Percentiles rank a stretch among this genome's conserved stretches.
phyloP scores from a whole-genome alignment of 2,797 vertebrate genomes.

The Enteromius thamalakanensis region DNA sequence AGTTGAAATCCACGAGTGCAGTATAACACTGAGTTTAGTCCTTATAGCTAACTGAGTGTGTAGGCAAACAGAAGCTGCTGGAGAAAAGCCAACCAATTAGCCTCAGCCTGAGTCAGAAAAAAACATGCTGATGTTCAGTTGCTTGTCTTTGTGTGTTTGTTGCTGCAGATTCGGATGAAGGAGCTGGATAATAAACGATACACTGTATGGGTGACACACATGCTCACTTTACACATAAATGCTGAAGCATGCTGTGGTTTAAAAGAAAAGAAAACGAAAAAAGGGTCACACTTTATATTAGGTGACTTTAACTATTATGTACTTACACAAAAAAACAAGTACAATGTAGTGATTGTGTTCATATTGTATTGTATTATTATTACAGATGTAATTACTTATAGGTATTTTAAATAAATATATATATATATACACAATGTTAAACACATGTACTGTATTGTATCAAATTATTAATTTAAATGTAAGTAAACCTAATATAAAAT shows the following conservation, averaged over 20 bases:
- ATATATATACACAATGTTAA: too few relatives aligned
- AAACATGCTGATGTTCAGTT: slow-evolving; percentile 49
- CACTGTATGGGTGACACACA: slow-evolving; percentile 31
- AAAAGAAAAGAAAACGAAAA: neutral
- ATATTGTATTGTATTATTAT: too few relatives aligned
- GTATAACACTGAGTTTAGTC: slow-evolving; percentile 18
- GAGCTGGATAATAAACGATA: slow-evolving; percentile 50
- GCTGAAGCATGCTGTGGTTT: slow-evolving; percentile 29
- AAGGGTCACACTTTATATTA: too few relatives aligned
- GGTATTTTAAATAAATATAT: too few relatives aligned
- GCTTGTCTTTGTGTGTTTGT: slow-evolving; percentile 38
- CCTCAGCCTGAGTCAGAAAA: slow-evolving; percentile 49
- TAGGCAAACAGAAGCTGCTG: slow-evolving; percentile 45
- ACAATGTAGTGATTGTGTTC: too few relatives aligned
- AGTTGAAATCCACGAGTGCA: slow-evolving; percentile 20
- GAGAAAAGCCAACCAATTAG: slow-evolving; percentile 56
- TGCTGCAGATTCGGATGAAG: slow-evolving; percentile 40
- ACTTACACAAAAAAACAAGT: too few relatives aligned
- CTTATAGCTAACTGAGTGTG: slow-evolving; percentile 29
- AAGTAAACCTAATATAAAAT: too few relatives aligned
- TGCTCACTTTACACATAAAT: slow-evolving; percentile 21
- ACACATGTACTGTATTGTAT: too few relatives aligned
- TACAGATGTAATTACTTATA: too few relatives aligned
- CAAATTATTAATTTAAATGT: too few relatives aligned
- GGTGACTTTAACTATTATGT: too few relatives aligned